Evolutionary conservation across 2,888 invertebrate genomes (phyloP).

Genomic region (Lasioglossum figueresi): DNA sequence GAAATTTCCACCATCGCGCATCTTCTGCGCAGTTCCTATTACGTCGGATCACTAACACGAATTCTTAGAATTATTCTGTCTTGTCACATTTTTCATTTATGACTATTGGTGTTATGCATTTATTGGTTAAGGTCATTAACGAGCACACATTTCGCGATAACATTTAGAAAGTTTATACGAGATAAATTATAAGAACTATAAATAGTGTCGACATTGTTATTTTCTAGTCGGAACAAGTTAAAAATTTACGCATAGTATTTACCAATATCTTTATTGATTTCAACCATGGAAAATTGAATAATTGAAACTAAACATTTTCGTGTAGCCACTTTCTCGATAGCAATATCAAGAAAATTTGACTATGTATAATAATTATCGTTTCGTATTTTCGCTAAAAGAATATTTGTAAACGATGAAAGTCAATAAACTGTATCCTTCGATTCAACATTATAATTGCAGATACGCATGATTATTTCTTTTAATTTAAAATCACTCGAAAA

Average conservation of each 20-base stretch:
- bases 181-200: neutral
- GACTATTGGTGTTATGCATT: no score
- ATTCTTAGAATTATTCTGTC: neutral
- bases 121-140: neutral
- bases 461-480: neutral
- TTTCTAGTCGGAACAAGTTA: no score
- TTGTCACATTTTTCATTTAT: neutral
- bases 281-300: no score
- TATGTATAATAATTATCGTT: neutral
- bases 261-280: no score
- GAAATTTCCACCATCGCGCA: neutral
- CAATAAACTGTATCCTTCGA: neutral
- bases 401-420: neutral
- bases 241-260: no score
- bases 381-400: neutral
- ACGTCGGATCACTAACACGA: neutral
- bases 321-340: neutral
- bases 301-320: neutral
- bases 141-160: neutral
- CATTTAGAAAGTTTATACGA: neutral
- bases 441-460: no score
- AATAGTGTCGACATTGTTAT: neutral
- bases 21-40: neutral
- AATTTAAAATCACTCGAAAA: neutral
- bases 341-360: neutral